These are phyloP conservation scores for Gopherus flavomarginatus DNA, from an alignment of 2,113 vertebrate species.

Conservation along the genomic window DNA sequence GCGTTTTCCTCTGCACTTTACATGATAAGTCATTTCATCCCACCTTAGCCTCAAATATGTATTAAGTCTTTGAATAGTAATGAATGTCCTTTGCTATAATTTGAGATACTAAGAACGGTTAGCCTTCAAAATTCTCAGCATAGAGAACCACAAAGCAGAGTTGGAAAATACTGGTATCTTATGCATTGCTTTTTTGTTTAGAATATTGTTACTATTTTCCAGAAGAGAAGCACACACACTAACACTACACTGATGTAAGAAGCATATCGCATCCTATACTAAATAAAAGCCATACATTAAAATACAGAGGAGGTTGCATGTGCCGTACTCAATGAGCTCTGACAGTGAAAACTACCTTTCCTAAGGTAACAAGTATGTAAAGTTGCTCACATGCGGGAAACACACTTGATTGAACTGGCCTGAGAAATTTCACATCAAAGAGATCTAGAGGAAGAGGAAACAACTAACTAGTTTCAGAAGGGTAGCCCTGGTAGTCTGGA, in stretches of 20 bases:
- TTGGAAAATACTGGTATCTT: neutral
- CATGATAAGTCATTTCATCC: neutral
- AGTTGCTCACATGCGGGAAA: neutral
- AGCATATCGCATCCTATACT: neutral
- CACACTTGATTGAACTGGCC: neutral
- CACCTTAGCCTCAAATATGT: neutral
- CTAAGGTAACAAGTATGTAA: too few relatives aligned
- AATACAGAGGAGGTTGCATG: neutral
- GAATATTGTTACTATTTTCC: neutral
- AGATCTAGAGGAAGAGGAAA: too few relatives aligned
- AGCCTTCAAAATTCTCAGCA: neutral
- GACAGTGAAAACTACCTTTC: neutral
- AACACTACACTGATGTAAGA: neutral
- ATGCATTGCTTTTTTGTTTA: neutral
- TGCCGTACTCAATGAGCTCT: neutral
- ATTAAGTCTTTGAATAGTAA: neutral
- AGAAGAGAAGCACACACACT: neutral
- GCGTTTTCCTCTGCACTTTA: neutral
- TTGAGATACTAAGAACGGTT: neutral
- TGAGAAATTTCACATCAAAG: neutral
- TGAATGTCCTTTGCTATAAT: neutral
- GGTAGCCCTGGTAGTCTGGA: too few relatives aligned
- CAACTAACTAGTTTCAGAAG: too few relatives aligned
- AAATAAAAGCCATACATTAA: neutral
- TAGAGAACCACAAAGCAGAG: neutral